Conservation (phyloP, 2,797 vertebrate genomes). For the Cichlasoma orientale region DNA sequence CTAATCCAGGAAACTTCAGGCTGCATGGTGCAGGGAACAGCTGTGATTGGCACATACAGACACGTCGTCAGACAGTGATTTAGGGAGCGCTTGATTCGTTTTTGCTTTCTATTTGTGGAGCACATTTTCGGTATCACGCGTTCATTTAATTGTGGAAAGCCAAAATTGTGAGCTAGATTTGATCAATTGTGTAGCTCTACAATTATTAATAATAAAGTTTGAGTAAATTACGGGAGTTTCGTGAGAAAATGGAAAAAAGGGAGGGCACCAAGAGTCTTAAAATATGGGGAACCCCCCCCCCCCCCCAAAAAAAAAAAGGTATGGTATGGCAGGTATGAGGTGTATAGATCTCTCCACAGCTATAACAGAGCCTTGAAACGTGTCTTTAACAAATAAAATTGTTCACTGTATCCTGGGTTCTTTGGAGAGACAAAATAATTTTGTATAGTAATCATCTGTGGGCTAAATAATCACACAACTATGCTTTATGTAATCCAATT, state of each 20-base stretch:
- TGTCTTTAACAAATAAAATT: neutral
- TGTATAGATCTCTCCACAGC: neutral
- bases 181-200: neutral
- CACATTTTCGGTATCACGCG: neutral
- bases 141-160: neutral
- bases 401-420: neutral
- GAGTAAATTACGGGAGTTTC: neutral
- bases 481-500: neutral
- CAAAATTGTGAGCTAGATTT: neutral
- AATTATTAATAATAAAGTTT: neutral
- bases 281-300: neutral
- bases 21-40: neutral
- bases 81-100: neutral
- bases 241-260: neutral
- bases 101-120: neutral
- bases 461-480: neutral
- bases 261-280: rapidly evolving
- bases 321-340: too few relatives aligned
- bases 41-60: neutral
- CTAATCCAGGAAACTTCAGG: neutral
- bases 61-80: neutral
- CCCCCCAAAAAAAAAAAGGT: too few relatives aligned
- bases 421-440: neutral
- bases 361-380: neutral
- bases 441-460: neutral